Evolutionary conservation across 2,797 vertebrate genomes (phyloP), one percentile per base, ranked within the genome.

Genomic region (Alectoris magna): DNA sequence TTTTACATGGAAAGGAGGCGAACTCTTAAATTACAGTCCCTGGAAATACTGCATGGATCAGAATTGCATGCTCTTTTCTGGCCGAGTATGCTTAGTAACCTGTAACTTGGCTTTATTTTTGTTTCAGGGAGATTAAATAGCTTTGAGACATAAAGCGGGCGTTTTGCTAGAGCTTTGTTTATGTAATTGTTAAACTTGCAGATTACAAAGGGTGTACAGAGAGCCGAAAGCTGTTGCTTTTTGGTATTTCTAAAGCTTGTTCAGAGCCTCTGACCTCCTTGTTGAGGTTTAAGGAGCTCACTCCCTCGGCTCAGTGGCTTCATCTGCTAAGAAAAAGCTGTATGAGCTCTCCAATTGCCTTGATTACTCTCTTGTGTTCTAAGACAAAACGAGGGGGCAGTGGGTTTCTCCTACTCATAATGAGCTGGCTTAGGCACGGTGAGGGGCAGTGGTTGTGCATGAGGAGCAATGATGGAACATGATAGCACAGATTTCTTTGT

Each of bases 31-130:
- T 94, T 91, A 93, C 87, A 86, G 76, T 91, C 83, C 85, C 64
- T 91, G 77, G 87, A 94, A 91, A 92, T 92, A 27, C 59, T 64
- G 2, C 64, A 76, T 63, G 41, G 93, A 48, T 90, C 70, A 84
- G 70, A 88, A 86, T 51, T 91, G 43, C 14, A 21, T 84, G 80
- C 34, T 95, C 31, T 90, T 90, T 94, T 91, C 43, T 75, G 67
- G 51, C 46, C 70, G 36, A 59, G 43, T 88, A 67, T 84, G 84
- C 73, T 86, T 90, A 88, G 87, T 88, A 95, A 92, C 91, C 85
- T 86, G 67, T 88, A 94, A 93, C 87, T 94, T 88, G 31, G n/a
- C 44, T 92, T 91, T 88, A 90, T 91, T 95, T 92, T 96, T 51
- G 53, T 84, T 70, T n/a, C 51, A 58, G 53, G 24, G 27, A 73